Percentiles rank a stretch among this genome's conserved stretches.
Conservation (phyloP, 2,888 invertebrate species). For the Eremobia ochroleuca region DNA sequence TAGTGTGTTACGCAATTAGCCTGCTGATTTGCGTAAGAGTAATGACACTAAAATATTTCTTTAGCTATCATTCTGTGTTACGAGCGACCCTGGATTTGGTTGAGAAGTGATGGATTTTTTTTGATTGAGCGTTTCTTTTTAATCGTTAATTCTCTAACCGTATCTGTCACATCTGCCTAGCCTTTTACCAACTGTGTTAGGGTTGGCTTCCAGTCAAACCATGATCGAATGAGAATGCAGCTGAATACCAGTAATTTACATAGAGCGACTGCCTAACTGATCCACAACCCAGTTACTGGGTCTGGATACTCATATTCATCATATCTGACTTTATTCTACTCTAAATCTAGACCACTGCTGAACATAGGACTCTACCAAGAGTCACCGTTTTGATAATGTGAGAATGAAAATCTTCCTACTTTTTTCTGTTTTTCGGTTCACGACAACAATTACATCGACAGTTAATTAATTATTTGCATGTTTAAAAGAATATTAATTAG, state of each 20-base stretch:
- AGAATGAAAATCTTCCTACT: too few relatives aligned
- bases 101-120: neutral
- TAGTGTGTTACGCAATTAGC: too few relatives aligned
- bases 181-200: neutral
- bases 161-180: neutral
- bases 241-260: neutral
- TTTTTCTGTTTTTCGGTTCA: neutral
- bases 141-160: neutral
- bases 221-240: neutral
- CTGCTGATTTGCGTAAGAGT: conserved; percentile 11
- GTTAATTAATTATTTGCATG: neutral
- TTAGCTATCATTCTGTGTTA: neutral
- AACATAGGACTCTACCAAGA: neutral
- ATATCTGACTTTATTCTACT: neutral
- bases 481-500: conserved; percentile 6
- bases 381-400: neutral
- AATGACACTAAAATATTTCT: conserved; percentile 27
- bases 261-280: neutral
- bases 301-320: neutral
- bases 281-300: neutral
- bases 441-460: neutral
- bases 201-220: neutral
- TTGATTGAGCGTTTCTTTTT: neutral
- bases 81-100: neutral
- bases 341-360: neutral